Evolutionary conservation across 2,797 vertebrate species (phyloP), one percentile per base, ranked within the genome.

Genomic region (Phoebastria nigripes): DNA sequence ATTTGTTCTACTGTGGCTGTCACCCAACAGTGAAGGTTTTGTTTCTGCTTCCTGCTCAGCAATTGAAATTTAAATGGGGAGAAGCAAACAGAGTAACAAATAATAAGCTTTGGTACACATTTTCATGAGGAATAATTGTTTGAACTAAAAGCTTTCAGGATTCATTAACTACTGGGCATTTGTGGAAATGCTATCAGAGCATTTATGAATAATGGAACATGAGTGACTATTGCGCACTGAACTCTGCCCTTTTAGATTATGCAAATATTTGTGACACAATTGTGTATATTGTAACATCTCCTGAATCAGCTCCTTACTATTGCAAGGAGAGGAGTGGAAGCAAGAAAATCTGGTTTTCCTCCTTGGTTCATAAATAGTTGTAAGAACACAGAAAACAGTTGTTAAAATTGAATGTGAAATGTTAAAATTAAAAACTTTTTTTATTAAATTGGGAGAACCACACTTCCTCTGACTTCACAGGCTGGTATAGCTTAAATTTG

Each of bases 121-220:
- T 96, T 96, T 96, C 84, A 74, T 89, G 82, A 93, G 90, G 56
- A 96, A 92, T 96, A 96, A 96, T 96, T 96, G 94, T 90, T 93
- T 92, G 92, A 92, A 81, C 88, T 86, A 93, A 97, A 95, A 94
- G 92, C 89, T 96, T 97, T 96, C 92, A 90, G 86, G 84, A 95
- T 95, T 96, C 82, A 63, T 96, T 96, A 96, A 89, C 56, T 71
- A 58, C 82, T 58, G 65, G 61, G 84, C 0, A 1, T 96, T 93
- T 91, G 82, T 72, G 67, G 79, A 84, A 95, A 83, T 82, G 70
- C 80, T 93, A 41, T 91, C 82, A 49, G 93, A 91, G 58, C 39
- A 13, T 61, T 92, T 91, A 96, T 96, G 90, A 95, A 96, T 97
- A 96, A 96, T 96, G 93, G 93, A 93, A 85, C 35, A 2, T 6